These are phyloP conservation scores for Gymnarchus niloticus DNA, from an alignment of 2,113 vertebrate species.

Conservation along the genomic window DNA sequence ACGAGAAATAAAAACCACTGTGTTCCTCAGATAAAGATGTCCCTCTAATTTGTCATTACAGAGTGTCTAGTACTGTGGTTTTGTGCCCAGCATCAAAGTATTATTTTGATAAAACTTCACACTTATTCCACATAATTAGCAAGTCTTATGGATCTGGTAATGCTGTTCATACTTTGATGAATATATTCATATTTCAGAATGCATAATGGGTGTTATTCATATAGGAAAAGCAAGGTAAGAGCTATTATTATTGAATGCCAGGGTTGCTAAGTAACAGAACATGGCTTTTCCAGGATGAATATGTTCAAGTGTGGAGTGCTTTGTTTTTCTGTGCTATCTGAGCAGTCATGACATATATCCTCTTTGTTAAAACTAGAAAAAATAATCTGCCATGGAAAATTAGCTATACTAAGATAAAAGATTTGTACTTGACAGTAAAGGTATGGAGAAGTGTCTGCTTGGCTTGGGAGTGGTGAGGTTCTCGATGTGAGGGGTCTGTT, in stretches of 20 bases:
- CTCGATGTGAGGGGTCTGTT: neutral
- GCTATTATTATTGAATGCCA: constrained; percentile 55
- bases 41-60: constrained; percentile 35
- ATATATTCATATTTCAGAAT: constrained; percentile 60
- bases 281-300: constrained; percentile 27
- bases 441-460: neutral
- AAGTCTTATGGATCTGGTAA: constrained; percentile 52
- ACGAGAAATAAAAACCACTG: constrained; percentile 47
- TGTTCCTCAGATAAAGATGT: constrained; percentile 20
- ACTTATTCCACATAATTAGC: constrained; percentile 43
- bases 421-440: too few relatives aligned
- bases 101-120: constrained; percentile 31
- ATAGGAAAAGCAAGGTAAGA: constrained; percentile 45
- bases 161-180: constrained; percentile 54
- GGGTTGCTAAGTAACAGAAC: constrained; percentile 65
- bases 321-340: constrained; percentile 2
- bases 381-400: neutral
- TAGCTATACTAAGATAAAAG: neutral
- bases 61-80: constrained; percentile 33
- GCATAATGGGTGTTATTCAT: constrained; percentile 56
- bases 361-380: neutral
- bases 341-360: neutral
- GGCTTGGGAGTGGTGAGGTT: neutral
- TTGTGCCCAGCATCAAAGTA: constrained; percentile 42
- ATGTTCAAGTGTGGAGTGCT: neutral